These are phyloP conservation scores for Andrena haemorrhoa DNA, from an alignment of 2,888 invertebrate genomes.

Conservation along the genomic window DNA sequence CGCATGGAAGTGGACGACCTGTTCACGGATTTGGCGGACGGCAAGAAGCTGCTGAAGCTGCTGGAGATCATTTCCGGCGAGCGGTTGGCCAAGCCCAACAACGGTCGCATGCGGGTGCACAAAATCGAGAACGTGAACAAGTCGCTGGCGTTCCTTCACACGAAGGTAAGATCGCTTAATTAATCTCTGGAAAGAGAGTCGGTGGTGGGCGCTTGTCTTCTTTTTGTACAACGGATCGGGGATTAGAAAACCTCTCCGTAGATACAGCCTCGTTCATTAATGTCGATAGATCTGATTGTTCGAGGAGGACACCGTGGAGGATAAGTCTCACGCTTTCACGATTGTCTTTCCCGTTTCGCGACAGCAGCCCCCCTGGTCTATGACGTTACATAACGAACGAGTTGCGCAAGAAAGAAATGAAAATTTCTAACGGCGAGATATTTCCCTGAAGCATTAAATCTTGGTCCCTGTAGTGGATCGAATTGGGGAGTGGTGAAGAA, in stretches of 20 bases:
- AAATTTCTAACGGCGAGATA: constrained; percentile 30
- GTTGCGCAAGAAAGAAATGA: constrained; percentile 44
- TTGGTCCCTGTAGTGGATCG: no score
- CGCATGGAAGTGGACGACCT: constrained; percentile 99
- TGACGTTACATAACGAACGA: constrained; percentile 20
- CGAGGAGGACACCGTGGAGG: constrained; percentile 2
- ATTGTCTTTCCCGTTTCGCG: constrained; percentile 45
- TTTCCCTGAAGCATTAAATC: constrained; percentile 2
- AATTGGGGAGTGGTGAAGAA: no score
- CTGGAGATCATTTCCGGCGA: constrained; percentile 99
- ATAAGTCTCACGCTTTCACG: constrained; percentile 57
- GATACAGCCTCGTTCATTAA: constrained; percentile 13
- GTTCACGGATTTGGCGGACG: constrained; percentile 98
- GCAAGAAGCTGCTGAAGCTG: constrained; percentile 95
- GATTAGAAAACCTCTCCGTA: constrained; percentile 12
- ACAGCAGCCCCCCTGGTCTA: constrained; percentile 12
- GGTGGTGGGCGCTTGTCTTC: not conserved
- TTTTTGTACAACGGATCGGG: not conserved
- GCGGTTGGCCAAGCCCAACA: constrained; percentile 98
- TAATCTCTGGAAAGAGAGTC: not conserved
- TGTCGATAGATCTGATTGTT: constrained; percentile 41
- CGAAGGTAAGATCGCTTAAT: constrained; percentile 88
- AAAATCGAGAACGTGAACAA: constrained; percentile 99
- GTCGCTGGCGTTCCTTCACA: constrained; percentile 97
- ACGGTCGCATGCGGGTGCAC: constrained; percentile 98